Evolutionary conservation across 2,888 invertebrate species (phyloP), one percentile per base, ranked within the genome.

Genomic region (Acronicta alni): DNA sequence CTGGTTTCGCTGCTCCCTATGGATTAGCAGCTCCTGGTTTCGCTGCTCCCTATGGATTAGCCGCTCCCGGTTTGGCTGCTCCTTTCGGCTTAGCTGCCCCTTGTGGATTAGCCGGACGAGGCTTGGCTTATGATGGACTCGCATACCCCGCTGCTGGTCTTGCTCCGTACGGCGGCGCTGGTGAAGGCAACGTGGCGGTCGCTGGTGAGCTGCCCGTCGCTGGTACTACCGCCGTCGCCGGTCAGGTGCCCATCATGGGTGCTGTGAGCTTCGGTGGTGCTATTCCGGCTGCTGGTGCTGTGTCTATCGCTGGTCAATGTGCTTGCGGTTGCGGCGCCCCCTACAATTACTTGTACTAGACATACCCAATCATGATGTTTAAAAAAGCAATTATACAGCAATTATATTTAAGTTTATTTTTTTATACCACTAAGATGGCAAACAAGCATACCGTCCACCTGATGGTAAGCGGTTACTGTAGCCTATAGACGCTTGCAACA

Each of bases 181-280:
- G 84, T 32, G 59, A 73, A 54, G 82, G 80, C 45, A 79, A 83
- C 57, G 72, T 84, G 17, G 80, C 73, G 14, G 82, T 84, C 42
- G 73, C 69, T 23, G 35, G 35, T 35, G 16, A 17, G 20, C 17
- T 35, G 6, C 46, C 55, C 7, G 72, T 83, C 5, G 56, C 77
- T 60, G 84, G 84, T 57, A 45, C 69, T 5, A 85, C 86, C 9
- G 77, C 82, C n/a, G 56, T 76, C 42, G 51, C 79, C 35, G 35
- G 35, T n/a, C 35, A 35, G 35, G 35, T 35, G 6, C 35, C 35
- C 35, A 35, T 35, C 35, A 35, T 35, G 35, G 35, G 35, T 4
- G 35, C 35, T n/a, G 35, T 35, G 35, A n/a, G 2, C n/a, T 35
- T 35, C 35, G n/a, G 35, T n/a, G 35, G 35, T n/a, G n/a, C 35